These are phyloP conservation scores for Cinclus cinclus DNA, from an alignment of 2,113 vertebrate genomes.

Conservation along the genomic window DNA sequence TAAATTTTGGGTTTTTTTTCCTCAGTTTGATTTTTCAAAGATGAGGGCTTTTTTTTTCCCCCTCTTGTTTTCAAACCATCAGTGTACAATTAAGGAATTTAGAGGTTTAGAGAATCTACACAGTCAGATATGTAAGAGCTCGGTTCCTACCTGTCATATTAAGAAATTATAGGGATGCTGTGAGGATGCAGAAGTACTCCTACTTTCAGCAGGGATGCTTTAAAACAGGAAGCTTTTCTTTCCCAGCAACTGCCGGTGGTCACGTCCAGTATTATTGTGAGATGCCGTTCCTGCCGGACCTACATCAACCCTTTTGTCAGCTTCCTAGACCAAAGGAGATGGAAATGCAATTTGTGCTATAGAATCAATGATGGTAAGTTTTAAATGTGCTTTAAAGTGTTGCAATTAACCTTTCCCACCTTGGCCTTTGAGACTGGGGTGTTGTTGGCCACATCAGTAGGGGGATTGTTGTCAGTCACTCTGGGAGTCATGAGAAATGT, in stretches of 20 bases:
- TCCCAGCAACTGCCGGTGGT: constrained; percentile 94
- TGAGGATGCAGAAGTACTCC: not conserved
- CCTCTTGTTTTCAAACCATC: not conserved
- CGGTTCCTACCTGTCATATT: fast-evolving
- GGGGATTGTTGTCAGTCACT: fast-evolving
- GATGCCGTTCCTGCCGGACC: constrained; percentile 94
- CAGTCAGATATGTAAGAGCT: not conserved
- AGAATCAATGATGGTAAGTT: constrained; percentile 92
- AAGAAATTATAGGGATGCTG: not conserved
- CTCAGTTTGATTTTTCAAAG: not conserved
- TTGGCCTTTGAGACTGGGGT: not conserved
- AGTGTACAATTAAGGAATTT: not conserved
- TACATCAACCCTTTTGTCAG: constrained; percentile 97
- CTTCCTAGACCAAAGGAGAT: constrained; percentile 93
- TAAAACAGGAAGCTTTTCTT: constrained; percentile 12
- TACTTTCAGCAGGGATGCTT: not conserved
- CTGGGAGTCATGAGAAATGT: not conserved
- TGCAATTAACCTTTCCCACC: not conserved
- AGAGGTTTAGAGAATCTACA: not conserved
- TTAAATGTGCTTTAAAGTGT: not conserved
- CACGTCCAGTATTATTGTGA: constrained; percentile 94
- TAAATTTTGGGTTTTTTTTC: not conserved
- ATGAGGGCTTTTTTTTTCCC: fast-evolving
- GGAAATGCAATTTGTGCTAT: constrained; percentile 97
- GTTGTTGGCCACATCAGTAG: not conserved